These are phyloP conservation scores for Pandion haliaetus DNA, from an alignment of 2,113 vertebrate species.

Conservation along the genomic window DNA sequence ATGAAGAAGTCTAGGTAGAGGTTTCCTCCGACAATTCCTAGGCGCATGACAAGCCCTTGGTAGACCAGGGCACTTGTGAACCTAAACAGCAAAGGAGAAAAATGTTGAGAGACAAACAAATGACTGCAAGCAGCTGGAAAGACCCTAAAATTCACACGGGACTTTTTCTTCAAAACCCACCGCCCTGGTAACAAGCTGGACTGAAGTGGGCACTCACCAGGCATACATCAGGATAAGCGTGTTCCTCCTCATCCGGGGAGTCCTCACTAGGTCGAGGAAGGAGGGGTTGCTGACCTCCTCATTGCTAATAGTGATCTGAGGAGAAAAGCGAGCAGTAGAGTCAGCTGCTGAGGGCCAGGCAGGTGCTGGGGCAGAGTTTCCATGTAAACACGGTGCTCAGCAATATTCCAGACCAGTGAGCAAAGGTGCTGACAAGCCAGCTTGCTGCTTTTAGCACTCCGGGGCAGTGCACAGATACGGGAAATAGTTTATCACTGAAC, in stretches of 20 bases:
- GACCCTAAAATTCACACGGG: background rate
- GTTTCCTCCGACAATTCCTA: constrained; percentile 87
- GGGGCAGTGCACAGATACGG: background rate
- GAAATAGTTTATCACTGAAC: background rate
- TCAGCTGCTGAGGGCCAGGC: background rate
- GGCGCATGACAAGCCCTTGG: constrained; percentile 91
- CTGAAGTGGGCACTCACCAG: constrained; percentile 76
- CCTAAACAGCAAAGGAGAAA: constrained; percentile 66
- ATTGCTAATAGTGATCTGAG: constrained; percentile 75
- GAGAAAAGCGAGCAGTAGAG: constrained; percentile 19
- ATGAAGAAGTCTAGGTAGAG: constrained; percentile 90
- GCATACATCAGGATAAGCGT: constrained; percentile 91
- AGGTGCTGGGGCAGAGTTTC: background rate
- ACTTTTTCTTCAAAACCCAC: background rate
- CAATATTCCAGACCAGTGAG: background rate
- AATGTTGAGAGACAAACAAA: background rate
- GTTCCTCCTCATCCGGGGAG: constrained; percentile 87
- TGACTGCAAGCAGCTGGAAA: background rate
- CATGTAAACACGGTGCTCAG: background rate
- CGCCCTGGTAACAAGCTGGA: background rate
- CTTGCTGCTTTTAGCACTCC: background rate
- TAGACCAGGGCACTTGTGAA: constrained; percentile 91
- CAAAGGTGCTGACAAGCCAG: background rate
- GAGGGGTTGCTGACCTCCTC: constrained; percentile 79
- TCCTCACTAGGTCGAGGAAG: constrained; percentile 84